Conservation (phyloP, 1,140 invertebrate species). For the Goniozus legneri region DNA sequence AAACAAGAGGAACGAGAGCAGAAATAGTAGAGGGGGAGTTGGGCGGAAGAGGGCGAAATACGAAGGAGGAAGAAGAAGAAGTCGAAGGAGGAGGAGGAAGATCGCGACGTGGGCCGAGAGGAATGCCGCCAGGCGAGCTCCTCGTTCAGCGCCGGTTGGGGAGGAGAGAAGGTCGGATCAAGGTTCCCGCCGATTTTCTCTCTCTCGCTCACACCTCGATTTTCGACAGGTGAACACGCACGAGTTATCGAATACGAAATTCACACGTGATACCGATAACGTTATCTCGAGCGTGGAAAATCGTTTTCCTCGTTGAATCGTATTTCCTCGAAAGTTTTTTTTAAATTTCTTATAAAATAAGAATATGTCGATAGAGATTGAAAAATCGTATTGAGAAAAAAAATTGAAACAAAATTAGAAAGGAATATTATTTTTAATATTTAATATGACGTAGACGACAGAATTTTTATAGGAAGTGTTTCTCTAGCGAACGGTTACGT, state of each 20-base stretch:
- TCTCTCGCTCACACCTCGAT: too few relatives aligned
- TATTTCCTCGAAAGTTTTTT: conserved; percentile 6
- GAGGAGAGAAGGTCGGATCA: conserved; percentile 15
- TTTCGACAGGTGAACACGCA: conserved; percentile 17
- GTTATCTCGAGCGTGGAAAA: conserved; percentile 17
- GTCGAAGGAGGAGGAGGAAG: conserved; percentile 4
- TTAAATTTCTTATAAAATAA: too few relatives aligned
- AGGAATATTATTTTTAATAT: too few relatives aligned
- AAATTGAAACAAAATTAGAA: too few relatives aligned
- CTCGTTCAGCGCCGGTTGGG: background rate
- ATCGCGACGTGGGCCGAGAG: conserved; percentile 11
- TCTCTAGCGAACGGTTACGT: too few relatives aligned
- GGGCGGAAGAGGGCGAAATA: background rate
- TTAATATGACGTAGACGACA: too few relatives aligned
- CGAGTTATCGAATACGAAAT: conserved; percentile 13
- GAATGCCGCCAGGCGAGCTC: conserved; percentile 15
- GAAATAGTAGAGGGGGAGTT: background rate
- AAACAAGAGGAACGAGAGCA: too few relatives aligned
- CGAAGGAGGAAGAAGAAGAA: conserved; percentile 3
- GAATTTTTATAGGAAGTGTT: too few relatives aligned
- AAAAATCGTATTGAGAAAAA: too few relatives aligned
- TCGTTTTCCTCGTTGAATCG: conserved; percentile 12
- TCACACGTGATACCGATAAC: too few relatives aligned
- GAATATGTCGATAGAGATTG: too few relatives aligned
- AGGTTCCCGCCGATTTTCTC: too few relatives aligned